phyloP scores from a whole-genome alignment of 2,888 invertebrate genomes.

The Cephus spinipes region DNA sequence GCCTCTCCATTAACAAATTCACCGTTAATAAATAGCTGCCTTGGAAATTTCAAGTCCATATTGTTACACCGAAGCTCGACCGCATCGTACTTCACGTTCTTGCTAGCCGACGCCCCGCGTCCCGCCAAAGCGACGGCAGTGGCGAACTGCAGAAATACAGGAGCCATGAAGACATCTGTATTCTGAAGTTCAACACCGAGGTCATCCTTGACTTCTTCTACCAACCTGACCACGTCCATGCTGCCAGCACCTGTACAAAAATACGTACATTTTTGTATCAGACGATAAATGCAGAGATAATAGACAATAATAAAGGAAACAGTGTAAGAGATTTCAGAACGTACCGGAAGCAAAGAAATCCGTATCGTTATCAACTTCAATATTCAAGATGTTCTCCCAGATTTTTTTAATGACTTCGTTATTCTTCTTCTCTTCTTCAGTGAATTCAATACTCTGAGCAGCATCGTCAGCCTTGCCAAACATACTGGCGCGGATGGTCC shows the following conservation, averaged over 20 bases:
- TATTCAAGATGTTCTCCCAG: slow-evolving; percentile 88
- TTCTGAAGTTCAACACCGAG: slow-evolving; percentile 83
- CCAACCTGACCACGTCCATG: slow-evolving; percentile 94
- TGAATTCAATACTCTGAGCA: slow-evolving; percentile 73
- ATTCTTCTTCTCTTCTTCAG: slow-evolving; percentile 79
- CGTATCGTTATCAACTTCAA: slow-evolving; percentile 77
- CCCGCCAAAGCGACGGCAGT: slow-evolving; percentile 75
- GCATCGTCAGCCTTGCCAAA: slow-evolving; percentile 76
- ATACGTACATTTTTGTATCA: background rate
- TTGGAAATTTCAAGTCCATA: slow-evolving; percentile 86
- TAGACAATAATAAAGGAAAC: background rate
- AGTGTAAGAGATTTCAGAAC: background rate
- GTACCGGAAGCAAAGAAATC: slow-evolving; percentile 92
- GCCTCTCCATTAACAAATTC: slow-evolving; percentile 85
- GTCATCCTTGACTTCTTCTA: slow-evolving; percentile 92
- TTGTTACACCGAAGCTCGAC: slow-evolving; percentile 85
- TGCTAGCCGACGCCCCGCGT: slow-evolving; percentile 72
- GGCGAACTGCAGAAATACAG: slow-evolving; percentile 86
- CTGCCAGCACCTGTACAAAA: slow-evolving; percentile 78
- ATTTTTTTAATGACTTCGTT: slow-evolving; percentile 75
- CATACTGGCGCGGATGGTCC: slow-evolving; percentile 85
- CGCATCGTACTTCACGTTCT: slow-evolving; percentile 77
- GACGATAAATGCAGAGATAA: background rate
- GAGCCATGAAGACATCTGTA: slow-evolving; percentile 93
- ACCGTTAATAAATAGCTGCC: slow-evolving; percentile 92